Base-by-base conservation (phyloP, 1,140 invertebrate species). In the Aphaenogaster ashmeadi region DNA sequence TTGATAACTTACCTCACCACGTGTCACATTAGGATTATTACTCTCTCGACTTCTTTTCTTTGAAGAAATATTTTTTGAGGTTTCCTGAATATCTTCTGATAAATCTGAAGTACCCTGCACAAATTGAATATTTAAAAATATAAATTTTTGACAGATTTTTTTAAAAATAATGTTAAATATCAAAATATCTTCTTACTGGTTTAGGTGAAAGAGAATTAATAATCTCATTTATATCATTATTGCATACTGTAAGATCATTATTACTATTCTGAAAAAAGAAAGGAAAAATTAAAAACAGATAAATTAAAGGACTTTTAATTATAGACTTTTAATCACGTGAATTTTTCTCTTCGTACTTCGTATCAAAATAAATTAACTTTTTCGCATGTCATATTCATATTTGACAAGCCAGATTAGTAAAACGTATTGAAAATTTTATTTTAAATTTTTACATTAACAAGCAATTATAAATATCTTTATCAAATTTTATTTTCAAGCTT, bases 61-160 rank as follows among this genome's bases (percentile, higher is more conserved):
- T 41, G 8, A 41, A 41, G 38, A 21, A 1, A 67, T 67, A 67
- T 67, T 67, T 41, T 67, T 11, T 41, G 9, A 44, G 1, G 8
- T 67, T 67, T 41, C 9, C 2, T 56, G 21, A 21, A 21, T 21
- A n/a, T 56, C 2, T 41, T 67, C 18, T 41, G 38, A 41, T 41
- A 67, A 41, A 67, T n/a, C 1, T 41, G 36, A 66, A 66, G 7
- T 66, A 38, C 1, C 7, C 36, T 66, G 2, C n/a, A 3, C n/a
- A 38, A 62, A 62, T 62, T 33, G 11, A 62, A 62, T 62, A 5
- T 62, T 62, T 15, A 62, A 62, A 62, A 36, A 62, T 62, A 62
- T 11, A 21, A 21, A 21, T 21, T 21, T 21, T 21, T 21, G 21
- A 21, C 21, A 21, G 21, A 21, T 21, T 21, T 21, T 21, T 21